Evolutionary conservation across 2,888 invertebrate species (phyloP), one percentile per base, ranked within the genome.

Genomic region (Cryptocheilus praepositus): DNA sequence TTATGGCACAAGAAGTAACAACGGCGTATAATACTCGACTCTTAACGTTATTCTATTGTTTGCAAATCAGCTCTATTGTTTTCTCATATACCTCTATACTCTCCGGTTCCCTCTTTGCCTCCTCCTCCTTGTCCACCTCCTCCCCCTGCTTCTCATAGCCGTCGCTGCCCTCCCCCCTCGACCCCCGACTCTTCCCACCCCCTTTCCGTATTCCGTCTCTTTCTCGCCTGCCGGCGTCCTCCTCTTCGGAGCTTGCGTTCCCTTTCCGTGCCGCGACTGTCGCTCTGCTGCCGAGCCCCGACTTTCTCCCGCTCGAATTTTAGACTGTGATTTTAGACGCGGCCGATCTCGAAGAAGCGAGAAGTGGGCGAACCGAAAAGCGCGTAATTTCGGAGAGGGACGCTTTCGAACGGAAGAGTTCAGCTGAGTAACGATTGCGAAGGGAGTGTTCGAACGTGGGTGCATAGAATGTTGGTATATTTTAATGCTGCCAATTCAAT

Each of bases 11-110:
- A 85, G 85, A 86, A 86, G 85, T 86, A 88, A 88, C 87, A 88
- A 87, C 87, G 81, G 85, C 86, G 85, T 86, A 88, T 88, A 88
- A 88, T 88, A 88, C 88, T 85, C 82, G 85, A 83, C 85, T 87
- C 86, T 88, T 87, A 88, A 88, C 88, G 88, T 88, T 88, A 88
- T 88, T 88, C 88, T 88, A 88, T 88, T 88, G 88, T 88, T 88
- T 88, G 88, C 88, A 88, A 88, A 88, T 88, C 88, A 88, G 86
- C 83, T 87, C 88, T 88, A 88, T 88, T 88, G 88, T 88, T 88
- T 88, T 88, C 88, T 88, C 88, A 88, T 88, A 88, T 87, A 85
- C 85, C 83, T 83, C 83, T 79, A 80, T 79, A 80, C 82, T 80
- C 81, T 82, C 77, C 68, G 67, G 71, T 70, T 70, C 79, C 74